Evolutionary conservation across 2,797 vertebrate genomes (phyloP).

Genomic region (Fistularia commersonii): DNA sequence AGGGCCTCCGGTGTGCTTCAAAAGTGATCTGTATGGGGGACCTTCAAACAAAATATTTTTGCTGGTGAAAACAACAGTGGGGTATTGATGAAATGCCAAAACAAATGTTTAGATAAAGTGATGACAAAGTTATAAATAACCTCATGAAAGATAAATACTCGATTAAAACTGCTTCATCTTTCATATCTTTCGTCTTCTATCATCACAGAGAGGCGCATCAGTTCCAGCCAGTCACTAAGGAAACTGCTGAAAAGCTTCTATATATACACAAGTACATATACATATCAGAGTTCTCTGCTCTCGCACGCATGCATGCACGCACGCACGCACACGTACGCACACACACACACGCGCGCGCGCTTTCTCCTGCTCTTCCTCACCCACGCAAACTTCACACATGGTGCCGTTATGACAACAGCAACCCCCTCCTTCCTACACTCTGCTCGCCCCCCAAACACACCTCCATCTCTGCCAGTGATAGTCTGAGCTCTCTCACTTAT

Average conservation of each 20-base stretch:
- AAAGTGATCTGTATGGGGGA: too few relatives aligned
- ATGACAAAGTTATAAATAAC: not conserved
- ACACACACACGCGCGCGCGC: constrained; percentile 10
- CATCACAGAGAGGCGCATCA: constrained; percentile 30
- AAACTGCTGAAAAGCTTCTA: constrained; percentile 63
- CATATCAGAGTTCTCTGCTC: constrained; percentile 33
- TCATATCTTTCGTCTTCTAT: constrained; percentile 14
- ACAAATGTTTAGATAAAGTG: too few relatives aligned
- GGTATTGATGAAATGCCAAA: too few relatives aligned
- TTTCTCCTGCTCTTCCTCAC: constrained; percentile 23
- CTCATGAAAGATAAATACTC: constrained; percentile 7
- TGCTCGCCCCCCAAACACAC: constrained; percentile 1
- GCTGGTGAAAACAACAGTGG: too few relatives aligned
- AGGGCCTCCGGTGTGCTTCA: too few relatives aligned
- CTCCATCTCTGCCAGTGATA: constrained; percentile 27
- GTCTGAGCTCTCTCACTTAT: constrained; percentile 50
- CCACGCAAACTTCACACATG: constrained; percentile 50
- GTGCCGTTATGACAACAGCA: constrained; percentile 41
- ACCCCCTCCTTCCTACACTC: constrained; percentile 36
- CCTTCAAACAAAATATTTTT: too few relatives aligned
- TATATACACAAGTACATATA: constrained; percentile 47
- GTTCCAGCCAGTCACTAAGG: constrained; percentile 63
- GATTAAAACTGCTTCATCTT: constrained; percentile 2
- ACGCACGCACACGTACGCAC: too few relatives aligned
- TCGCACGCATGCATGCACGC: constrained; percentile 17